Percentiles rank a stretch among this genome's conserved stretches.
phyloP scores from a whole-genome alignment of 2,888 invertebrate species.

The Platycheirus albimanus region DNA sequence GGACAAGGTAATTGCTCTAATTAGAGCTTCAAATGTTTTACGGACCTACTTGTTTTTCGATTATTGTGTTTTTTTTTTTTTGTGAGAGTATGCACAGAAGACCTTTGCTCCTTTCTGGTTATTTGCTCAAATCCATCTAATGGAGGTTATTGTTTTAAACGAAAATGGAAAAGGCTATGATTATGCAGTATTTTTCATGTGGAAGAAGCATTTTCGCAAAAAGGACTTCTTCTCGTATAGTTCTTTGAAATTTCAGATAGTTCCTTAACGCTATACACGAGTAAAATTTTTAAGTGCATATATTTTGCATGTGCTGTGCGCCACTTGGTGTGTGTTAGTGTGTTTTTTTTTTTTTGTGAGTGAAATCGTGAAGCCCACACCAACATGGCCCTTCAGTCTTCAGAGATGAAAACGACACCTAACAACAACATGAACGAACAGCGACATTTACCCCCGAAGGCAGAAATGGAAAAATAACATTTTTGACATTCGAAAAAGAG shows the following conservation, averaged over 20 bases:
- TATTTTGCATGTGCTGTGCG: constrained; percentile 16
- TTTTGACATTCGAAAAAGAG: constrained; percentile 66
- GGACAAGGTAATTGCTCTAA: neutral
- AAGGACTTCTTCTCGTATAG: constrained; percentile 23
- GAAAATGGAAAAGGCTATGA: constrained; percentile 58
- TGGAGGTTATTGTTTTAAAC: constrained; percentile 64
- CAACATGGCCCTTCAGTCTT: constrained; percentile 11
- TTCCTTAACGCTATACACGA: constrained; percentile 8
- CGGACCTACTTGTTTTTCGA: neutral
- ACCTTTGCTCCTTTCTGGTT: neutral
- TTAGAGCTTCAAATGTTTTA: constrained; percentile 3
- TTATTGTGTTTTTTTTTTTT: neutral
- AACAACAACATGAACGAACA: constrained; percentile 52
- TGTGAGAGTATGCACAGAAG: neutral
- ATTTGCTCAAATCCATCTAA: constrained; percentile 55
- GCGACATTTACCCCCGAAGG: constrained; percentile 53
- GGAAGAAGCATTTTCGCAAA: constrained; percentile 51
- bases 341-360: constrained; percentile 2
- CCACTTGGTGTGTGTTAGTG: neutral
- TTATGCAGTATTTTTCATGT: constrained; percentile 66
- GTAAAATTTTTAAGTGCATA: constrained; percentile 24
- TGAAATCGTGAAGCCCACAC: constrained; percentile 13
- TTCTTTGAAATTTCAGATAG: constrained; percentile 15
- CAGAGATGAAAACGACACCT: constrained; percentile 31
- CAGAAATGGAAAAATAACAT: constrained; percentile 69